Percentiles rank a stretch among this genome's conserved stretches.
Conservation (phyloP, 2,797 vertebrate genomes). For the Centropyge bicolor region DNA sequence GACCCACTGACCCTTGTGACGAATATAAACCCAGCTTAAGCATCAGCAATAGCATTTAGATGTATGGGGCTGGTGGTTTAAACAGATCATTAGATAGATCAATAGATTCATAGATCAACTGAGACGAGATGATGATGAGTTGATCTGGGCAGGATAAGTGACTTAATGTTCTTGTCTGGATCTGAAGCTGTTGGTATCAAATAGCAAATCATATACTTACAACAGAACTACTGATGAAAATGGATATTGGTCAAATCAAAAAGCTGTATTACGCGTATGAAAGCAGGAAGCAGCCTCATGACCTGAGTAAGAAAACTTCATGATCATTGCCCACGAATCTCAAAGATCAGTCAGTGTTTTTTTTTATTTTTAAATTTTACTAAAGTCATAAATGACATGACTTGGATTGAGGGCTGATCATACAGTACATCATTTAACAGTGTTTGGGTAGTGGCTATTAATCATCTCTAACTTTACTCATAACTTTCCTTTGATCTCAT, state of each 20-base stretch:
- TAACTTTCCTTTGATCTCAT: background rate
- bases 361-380: background rate
- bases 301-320: background rate
- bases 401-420: background rate
- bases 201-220: background rate
- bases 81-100: background rate
- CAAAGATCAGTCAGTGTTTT: background rate
- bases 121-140: background rate
- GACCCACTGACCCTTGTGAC: background rate
- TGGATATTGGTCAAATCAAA: background rate
- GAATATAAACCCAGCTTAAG: background rate
- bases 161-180: background rate
- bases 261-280: background rate
- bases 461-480: constrained; percentile 8
- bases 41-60: background rate
- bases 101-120: too few species aligned
- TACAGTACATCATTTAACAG: background rate
- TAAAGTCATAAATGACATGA: background rate
- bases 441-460: background rate
- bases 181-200: background rate
- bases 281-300: background rate
- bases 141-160: background rate
- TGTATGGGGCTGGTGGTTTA: background rate
- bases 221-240: background rate
- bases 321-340: background rate